These are phyloP conservation scores for Eubasilissa regina DNA, from an alignment of 1,140 invertebrate genomes.

Conservation along the genomic window DNA sequence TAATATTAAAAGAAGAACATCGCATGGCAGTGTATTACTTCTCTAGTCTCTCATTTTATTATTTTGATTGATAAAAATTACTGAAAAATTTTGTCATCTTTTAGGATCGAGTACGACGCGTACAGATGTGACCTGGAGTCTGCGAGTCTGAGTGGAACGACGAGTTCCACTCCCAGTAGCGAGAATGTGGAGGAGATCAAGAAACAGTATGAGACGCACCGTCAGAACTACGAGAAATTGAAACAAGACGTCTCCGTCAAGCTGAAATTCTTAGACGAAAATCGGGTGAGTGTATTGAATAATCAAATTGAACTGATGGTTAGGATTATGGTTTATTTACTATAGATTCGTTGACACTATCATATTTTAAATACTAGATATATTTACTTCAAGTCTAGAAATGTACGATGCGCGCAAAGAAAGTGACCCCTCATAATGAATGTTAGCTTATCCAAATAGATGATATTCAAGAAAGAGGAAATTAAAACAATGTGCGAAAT, in stretches of 20 bases:
- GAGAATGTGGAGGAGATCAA: conserved; percentile 84
- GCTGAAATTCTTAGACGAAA: conserved; percentile 96
- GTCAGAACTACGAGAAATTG: conserved; percentile 92
- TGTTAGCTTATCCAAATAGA: no score
- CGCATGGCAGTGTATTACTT: no score
- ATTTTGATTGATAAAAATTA: not conserved
- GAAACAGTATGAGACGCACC: conserved; percentile 87
- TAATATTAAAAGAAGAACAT: not conserved
- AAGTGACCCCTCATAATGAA: no score
- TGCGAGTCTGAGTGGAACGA: conserved; percentile 65
- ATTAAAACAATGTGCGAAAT: no score
- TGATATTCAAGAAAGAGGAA: no score
- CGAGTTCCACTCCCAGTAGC: conserved; percentile 74
- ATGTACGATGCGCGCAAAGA: no score
- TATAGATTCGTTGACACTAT: no score
- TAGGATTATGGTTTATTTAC: no score
- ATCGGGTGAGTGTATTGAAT: conserved; percentile 80
- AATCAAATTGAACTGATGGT: no score
- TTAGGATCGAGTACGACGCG: conserved; percentile 96
- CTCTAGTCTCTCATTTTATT: no score
- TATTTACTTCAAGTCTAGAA: no score
- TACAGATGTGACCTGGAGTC: conserved; percentile 94
- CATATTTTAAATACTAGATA: no score
- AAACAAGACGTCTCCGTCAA: conserved; percentile 95
- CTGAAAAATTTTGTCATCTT: conserved; percentile 42